Evolutionary conservation across 2,797 vertebrate species (phyloP).

Genomic region (Hypotaenidia philippensis): DNA sequence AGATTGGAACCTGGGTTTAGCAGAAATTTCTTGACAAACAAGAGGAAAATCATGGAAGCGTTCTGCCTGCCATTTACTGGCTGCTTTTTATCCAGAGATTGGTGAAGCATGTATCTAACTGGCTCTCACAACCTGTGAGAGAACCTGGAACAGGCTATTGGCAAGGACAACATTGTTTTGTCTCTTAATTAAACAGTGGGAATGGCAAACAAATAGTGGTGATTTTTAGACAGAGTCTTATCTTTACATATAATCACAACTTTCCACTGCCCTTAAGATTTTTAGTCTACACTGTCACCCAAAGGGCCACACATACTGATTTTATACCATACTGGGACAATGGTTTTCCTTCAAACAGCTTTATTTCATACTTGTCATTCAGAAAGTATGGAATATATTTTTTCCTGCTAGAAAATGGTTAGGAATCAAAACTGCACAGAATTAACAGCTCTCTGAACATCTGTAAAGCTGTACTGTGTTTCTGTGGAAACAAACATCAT

Average conservation of each 20-base stretch:
- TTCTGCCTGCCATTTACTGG: background rate
- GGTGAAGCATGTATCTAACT: background rate
- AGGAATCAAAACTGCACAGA: background rate
- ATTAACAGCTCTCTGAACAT: background rate
- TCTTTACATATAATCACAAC: background rate
- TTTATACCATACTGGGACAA: background rate
- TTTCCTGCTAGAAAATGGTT: background rate
- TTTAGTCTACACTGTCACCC: background rate
- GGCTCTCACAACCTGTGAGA: background rate
- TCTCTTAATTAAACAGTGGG: background rate
- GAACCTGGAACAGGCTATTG: background rate
- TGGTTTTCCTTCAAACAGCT: background rate
- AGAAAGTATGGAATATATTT: background rate
- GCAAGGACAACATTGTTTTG: rapidly evolving
- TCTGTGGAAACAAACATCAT: rapidly evolving
- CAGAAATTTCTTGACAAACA: background rate
- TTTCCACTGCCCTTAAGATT: background rate
- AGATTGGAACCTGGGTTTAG: background rate
- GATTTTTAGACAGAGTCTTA: background rate
- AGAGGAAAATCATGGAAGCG: background rate
- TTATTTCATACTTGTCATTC: background rate
- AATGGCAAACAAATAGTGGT: background rate
- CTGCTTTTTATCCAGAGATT: background rate
- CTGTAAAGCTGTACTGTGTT: background rate
- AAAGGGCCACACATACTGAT: background rate